A percentile compares a stretch with the other conserved stretches of the same genome.
phyloP scores from a whole-genome alignment of 2,113 vertebrate species.

The Donacobius atricapilla region DNA sequence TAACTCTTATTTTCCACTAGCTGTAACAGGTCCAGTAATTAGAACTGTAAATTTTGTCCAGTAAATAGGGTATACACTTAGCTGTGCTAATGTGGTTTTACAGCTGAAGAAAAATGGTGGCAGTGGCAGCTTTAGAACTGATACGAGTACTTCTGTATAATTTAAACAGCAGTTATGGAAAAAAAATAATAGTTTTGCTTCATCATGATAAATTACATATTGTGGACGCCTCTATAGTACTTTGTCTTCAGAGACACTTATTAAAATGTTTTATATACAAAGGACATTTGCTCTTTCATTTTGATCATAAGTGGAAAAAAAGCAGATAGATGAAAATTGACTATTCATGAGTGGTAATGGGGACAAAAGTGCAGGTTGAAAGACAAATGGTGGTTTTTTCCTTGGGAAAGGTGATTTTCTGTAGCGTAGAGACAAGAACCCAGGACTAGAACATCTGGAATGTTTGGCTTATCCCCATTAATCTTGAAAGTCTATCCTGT shows the following conservation, averaged over 20 bases:
- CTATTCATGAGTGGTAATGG: neutral
- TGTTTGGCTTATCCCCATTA: conserved; percentile 37
- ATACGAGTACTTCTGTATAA: neutral
- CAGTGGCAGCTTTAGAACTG: neutral
- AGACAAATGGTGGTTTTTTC: neutral
- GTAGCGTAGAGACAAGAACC: neutral
- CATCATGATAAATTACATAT: neutral
- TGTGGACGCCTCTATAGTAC: neutral
- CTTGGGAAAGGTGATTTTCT: conserved; percentile 21
- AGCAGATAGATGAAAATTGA: neutral
- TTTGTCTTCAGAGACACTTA: conserved; percentile 1
- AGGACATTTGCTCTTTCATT: neutral
- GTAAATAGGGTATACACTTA: neutral
- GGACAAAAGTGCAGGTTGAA: neutral
- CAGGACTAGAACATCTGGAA: conserved; percentile 37
- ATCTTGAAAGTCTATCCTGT: conserved; percentile 27
- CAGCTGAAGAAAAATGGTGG: conserved; percentile 25
- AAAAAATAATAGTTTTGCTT: neutral
- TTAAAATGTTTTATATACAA: neutral
- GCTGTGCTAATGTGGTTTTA: conserved; percentile 12
- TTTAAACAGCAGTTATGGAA: conserved; percentile 3
- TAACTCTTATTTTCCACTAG: conserved; percentile 45
- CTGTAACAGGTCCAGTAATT: conserved; percentile 44
- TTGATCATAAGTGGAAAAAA: neutral
- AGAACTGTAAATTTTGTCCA: conserved; percentile 54